A percentile compares a stretch with the other conserved stretches of the same genome.
Conservation (phyloP, 2,113 vertebrate species). For the Probosciger aterrimus region DNA sequence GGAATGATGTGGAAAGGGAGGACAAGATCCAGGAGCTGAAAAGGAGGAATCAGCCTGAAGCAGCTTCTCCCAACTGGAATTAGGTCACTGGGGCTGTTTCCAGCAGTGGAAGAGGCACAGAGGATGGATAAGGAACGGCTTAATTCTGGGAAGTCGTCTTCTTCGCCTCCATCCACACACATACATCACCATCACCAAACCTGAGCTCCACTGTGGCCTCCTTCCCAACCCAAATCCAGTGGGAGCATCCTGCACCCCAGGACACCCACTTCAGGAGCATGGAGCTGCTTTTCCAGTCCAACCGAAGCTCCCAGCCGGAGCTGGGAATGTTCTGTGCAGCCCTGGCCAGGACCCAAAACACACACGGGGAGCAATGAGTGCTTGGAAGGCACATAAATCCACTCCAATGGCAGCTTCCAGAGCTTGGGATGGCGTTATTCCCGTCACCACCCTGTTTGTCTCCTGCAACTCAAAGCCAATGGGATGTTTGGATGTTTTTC, state of each 20-base stretch:
- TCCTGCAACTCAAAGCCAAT: not conserved
- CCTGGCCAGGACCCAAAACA: not conserved
- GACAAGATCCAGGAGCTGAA: not conserved
- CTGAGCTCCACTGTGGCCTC: fast-evolving
- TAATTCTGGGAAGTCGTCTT: not conserved
- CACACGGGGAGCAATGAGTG: not conserved
- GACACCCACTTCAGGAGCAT: fast-evolving
- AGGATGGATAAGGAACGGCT: not conserved
- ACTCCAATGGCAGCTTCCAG: not conserved
- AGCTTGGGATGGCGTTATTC: not conserved
- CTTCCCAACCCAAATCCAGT: fast-evolving
- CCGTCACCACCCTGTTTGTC: not conserved
- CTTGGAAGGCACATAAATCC: not conserved
- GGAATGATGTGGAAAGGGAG: not conserved
- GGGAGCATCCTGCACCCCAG: not conserved
- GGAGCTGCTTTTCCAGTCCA: not conserved
- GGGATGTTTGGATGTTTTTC: not conserved
- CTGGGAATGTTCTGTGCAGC: not conserved
- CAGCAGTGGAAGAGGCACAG: not conserved
- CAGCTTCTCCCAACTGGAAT: not conserved
- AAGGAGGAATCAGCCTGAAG: not conserved
- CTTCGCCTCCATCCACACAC: fast-evolving
- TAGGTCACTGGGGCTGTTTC: not conserved
- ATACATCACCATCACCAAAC: no score
- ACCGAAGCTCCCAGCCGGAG: fast-evolving